Evolutionary conservation across 2,888 invertebrate genomes (phyloP).

Genomic region (Euzophera pinguis): DNA sequence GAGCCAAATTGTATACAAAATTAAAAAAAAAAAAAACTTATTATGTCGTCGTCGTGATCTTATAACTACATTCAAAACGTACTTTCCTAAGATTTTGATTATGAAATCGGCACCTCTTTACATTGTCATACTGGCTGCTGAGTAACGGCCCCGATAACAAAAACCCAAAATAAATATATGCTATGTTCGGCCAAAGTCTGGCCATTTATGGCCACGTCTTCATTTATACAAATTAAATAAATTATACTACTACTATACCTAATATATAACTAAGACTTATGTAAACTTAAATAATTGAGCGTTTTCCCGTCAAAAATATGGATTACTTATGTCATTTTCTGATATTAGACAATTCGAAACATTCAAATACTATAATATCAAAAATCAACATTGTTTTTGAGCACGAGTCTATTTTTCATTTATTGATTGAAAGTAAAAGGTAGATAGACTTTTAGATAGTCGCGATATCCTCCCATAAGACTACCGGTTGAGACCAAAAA

Average conservation of each 20-base stretch:
- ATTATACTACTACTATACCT: constrained; percentile 37
- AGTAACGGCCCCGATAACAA: not conserved
- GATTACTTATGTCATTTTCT: not conserved
- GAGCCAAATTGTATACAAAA: not conserved
- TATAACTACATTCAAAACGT: no score
- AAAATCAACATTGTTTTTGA: no score
- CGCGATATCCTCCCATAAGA: no score
- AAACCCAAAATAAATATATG: not conserved
- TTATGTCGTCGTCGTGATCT: not conserved
- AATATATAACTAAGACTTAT: constrained; percentile 28
- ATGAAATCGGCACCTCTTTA: not conserved
- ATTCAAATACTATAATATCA: not conserved
- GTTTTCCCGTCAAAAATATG: constrained; percentile 30
- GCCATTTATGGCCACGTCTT: constrained; percentile 2
- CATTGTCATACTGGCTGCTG: not conserved
- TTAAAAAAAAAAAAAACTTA: not conserved
- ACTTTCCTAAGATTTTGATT: not conserved
- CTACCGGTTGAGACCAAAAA: no score
- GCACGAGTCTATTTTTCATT: no score
- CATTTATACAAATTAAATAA: constrained; percentile 31
- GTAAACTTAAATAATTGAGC: constrained; percentile 48
- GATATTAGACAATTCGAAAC: constrained; percentile 1
- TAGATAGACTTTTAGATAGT: no score
- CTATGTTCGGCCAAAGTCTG: not conserved
- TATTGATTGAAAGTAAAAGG: no score